Evolutionary conservation across 2,888 invertebrate species (phyloP).

Genomic region (Allacma fusca): DNA sequence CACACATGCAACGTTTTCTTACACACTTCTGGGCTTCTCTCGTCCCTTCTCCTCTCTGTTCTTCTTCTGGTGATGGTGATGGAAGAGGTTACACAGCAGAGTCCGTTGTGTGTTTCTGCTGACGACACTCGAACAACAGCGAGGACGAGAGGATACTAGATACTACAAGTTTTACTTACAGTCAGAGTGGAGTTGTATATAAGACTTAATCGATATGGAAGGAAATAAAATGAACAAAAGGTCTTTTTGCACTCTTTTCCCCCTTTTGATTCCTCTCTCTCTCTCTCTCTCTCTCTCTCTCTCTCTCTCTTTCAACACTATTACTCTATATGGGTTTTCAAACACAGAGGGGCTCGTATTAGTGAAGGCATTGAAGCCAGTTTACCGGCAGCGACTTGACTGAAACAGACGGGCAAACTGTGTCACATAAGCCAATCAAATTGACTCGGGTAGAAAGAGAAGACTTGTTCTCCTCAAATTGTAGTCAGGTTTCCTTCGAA

Average conservation of each 20-base stretch:
- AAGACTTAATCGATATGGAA: conserved; percentile 22
- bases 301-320: background rate
- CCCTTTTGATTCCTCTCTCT: background rate
- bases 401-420: conserved; percentile 6
- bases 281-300: background rate
- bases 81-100: background rate
- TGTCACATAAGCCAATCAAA: conserved; percentile 16
- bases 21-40: background rate
- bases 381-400: conserved; percentile 5
- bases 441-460: conserved; percentile 1
- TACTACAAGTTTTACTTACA: conserved; percentile 13
- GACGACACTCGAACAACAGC: background rate
- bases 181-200: background rate
- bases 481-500: background rate
- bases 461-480: background rate
- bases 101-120: conserved; percentile 9
- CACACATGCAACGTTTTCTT: background rate
- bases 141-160: background rate
- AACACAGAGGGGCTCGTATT: background rate
- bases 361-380: background rate
- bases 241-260: conserved; percentile 20
- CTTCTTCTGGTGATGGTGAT: background rate
- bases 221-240: conserved; percentile 23
- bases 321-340: background rate
- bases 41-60: background rate